Evolutionary conservation across 2,113 vertebrate species (phyloP).

Genomic region (Aptenodytes forsteri): DNA sequence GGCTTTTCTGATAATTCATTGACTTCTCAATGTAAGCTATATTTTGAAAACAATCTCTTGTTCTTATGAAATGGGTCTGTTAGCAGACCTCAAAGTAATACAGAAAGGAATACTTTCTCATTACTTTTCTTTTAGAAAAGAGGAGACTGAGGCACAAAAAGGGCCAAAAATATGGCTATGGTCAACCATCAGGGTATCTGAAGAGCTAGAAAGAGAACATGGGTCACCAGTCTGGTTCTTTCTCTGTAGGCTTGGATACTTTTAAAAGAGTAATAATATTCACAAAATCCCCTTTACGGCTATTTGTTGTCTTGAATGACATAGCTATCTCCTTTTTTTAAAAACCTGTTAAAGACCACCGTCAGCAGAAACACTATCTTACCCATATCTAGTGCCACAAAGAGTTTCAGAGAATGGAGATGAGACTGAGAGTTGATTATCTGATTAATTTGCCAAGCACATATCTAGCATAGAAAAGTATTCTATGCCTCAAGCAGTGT

Average conservation of each 20-base stretch:
- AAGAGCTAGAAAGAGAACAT: not conserved
- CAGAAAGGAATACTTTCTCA: not conserved
- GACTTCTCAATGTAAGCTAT: not conserved
- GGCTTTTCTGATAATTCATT: not conserved
- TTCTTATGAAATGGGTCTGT: not conserved
- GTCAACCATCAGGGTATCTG: not conserved
- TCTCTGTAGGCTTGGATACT: not conserved
- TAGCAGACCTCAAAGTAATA: not conserved
- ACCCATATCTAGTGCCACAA: not conserved
- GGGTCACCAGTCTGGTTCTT: not conserved
- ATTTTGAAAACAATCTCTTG: not conserved
- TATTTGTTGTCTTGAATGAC: not conserved
- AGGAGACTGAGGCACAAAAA: not conserved
- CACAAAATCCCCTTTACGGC: not conserved
- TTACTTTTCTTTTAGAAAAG: not conserved
- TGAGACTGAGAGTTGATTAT: constrained; percentile 51
- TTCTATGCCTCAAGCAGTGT: constrained; percentile 72
- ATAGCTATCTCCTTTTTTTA: not conserved
- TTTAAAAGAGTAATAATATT: not conserved
- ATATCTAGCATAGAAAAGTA: constrained; percentile 65
- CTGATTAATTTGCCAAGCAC: constrained; percentile 70
- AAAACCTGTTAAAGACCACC: not conserved
- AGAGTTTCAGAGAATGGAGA: constrained; percentile 34
- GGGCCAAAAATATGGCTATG: not conserved
- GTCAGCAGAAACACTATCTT: constrained; percentile 35